Evolutionary conservation across 2,113 vertebrate species (phyloP).

Genomic region (Scartelaos histophorus): DNA sequence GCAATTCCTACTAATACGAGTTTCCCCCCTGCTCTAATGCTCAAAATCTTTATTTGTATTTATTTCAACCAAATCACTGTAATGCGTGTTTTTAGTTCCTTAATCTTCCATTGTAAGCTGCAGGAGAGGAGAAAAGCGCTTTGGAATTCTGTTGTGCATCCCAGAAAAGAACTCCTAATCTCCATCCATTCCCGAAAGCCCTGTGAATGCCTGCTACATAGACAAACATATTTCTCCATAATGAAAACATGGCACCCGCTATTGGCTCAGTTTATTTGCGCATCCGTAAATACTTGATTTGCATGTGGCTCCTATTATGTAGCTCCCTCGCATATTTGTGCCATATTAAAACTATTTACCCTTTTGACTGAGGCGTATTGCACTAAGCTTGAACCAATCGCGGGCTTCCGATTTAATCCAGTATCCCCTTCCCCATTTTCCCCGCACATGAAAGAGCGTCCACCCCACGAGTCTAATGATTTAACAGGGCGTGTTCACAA

Average conservation of each 20-base stretch:
- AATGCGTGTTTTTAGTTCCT: slow-evolving; percentile 45
- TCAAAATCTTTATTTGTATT: slow-evolving; percentile 44
- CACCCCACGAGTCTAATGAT: slow-evolving; percentile 36
- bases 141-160: slow-evolving; percentile 30
- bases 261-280: slow-evolving; percentile 33
- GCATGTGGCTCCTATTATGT: slow-evolving; percentile 36
- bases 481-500: slow-evolving; percentile 47
- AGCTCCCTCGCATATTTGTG: slow-evolving; percentile 32
- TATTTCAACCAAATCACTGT: slow-evolving; percentile 59
- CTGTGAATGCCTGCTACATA: slow-evolving; percentile 27
- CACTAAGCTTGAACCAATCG: slow-evolving; percentile 50
- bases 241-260: slow-evolving; percentile 38
- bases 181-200: slow-evolving; percentile 32
- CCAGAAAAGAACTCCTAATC: slow-evolving; percentile 41
- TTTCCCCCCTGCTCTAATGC: slow-evolving; percentile 52
- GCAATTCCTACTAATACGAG: slow-evolving; percentile 61
- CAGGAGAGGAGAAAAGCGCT: slow-evolving; percentile 21
- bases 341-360: slow-evolving; percentile 43
- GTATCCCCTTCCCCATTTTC: slow-evolving; percentile 9
- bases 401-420: slow-evolving; percentile 44
- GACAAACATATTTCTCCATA: slow-evolving; percentile 33
- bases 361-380: slow-evolving; percentile 36
- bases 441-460: slow-evolving; percentile 46
- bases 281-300: slow-evolving; percentile 54
- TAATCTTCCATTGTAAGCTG: slow-evolving; percentile 42